Evolutionary conservation across 2,888 invertebrate species (phyloP).

Genomic region (Molanna angustata): DNA sequence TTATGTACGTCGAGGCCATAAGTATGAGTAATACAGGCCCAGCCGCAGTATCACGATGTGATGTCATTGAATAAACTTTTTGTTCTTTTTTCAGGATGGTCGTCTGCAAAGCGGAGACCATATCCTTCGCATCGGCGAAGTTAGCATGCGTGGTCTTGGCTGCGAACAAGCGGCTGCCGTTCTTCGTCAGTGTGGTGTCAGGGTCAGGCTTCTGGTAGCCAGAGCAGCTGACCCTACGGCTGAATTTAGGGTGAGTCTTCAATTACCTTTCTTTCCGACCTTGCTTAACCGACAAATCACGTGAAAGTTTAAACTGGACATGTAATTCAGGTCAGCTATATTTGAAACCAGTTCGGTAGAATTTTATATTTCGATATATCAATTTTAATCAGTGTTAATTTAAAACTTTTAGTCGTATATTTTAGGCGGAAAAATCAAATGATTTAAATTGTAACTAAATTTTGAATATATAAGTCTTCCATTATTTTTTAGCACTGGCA

Average conservation of each 20-base stretch:
- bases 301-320: background rate
- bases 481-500: no score
- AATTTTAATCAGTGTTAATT: background rate
- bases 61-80: no score
- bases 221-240: constrained; percentile 71
- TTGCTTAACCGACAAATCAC: background rate
- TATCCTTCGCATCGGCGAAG: constrained; percentile 86
- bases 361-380: background rate
- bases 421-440: no score
- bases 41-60: no score
- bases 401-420: no score
- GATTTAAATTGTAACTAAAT: no score
- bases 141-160: constrained; percentile 87
- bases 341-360: background rate
- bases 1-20: no score
- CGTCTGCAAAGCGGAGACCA: constrained; percentile 92
- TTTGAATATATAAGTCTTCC: no score
- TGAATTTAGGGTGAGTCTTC: constrained; percentile 33
- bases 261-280: background rate
- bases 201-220: constrained; percentile 84
- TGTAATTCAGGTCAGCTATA: no score
- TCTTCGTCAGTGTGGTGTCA: constrained; percentile 82
- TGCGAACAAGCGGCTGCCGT: constrained; percentile 89
- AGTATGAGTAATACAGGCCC: no score
- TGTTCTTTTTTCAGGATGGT: constrained; percentile 65